Base-by-base conservation (phyloP, 2,797 vertebrate species). In the Delichon dasypus region DNA sequence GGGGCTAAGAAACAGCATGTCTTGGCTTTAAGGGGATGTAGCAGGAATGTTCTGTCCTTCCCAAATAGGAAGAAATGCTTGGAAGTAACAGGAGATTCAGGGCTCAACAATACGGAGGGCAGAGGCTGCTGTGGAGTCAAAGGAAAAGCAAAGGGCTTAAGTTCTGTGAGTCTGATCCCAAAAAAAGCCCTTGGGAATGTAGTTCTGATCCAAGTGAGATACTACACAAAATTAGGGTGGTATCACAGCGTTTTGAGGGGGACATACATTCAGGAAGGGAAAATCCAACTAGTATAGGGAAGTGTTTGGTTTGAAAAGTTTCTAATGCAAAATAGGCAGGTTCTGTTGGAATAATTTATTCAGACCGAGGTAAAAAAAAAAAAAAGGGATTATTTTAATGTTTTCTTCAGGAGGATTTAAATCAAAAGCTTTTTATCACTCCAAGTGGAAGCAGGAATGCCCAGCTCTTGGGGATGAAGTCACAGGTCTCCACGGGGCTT, bases 41-140 rank as follows among this genome's bases (percentile, higher is more conserved):
- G 67, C n/a, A 78, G 81, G 77, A 57, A 47, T 16, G 34, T 83
- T 73, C 78, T 64, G 87, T 76, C 78, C 91, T 70, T 87, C 74
- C 67, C 1, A 5, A 21, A 38, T 51, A 19, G 2, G 48, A 68
- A 82, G 77, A 53, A 92, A 67, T 6, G 1, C 55, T 74, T 27
- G 51, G 53, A 45, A 86, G 54, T 47, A 57, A 32, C 29, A 19
- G 0, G 26, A 27, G 73, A 55, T 73, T 71, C 29, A 5, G 21
- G 55, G 57, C 64, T 90, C 14, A 2, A 65, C 13, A 73, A 5
- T 5, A 13, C 0, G 0, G 57, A 53, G 71, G 61, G 68, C 74
- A 57, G 75, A 91, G 68, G 68, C 48, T 15, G 12, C 44, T 9
- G 51, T 32, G 62, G 48, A 42, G 54, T 21, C 8, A 2, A 22